Evolutionary conservation across 64 coral and sea anemone genomes (phyloP).

Genomic region (Platygyra sinensis): DNA sequence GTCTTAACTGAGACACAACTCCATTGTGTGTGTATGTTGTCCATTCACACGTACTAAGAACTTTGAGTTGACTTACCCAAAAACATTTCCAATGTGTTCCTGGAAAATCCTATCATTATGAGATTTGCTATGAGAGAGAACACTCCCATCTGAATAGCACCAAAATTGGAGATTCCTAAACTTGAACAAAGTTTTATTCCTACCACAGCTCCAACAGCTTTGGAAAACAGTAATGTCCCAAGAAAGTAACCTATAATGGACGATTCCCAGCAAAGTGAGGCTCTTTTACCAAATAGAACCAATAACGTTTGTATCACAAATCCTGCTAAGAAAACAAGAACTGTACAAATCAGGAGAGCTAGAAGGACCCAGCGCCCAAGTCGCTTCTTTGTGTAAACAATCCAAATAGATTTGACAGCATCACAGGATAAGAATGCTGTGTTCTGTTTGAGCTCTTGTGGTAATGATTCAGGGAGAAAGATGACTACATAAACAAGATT

Average conservation of each 20-base stretch:
- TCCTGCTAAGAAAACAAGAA: constrained; percentile 57
- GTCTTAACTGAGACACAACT: too few species aligned
- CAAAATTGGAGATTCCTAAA: constrained; percentile 72
- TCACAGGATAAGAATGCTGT: constrained; percentile 1
- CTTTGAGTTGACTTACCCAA: constrained; percentile 56
- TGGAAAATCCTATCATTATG: constrained; percentile 84
- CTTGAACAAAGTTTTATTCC: constrained; percentile 73
- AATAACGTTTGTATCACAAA: constrained; percentile 65
- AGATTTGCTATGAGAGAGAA: constrained; percentile 69
- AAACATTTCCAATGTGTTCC: constrained; percentile 88
- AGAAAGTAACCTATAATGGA: constrained; percentile 79
- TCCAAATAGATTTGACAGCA: constrained; percentile 59
- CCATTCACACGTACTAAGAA: background rate
- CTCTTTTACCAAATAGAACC: constrained; percentile 75
- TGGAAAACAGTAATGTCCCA: constrained; percentile 70
- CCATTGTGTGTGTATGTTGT: background rate
- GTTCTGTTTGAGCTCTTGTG: constrained; percentile 8
- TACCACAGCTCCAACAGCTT: constrained; percentile 84
- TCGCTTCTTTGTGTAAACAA: constrained; percentile 70
- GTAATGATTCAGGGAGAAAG: constrained; percentile 80
- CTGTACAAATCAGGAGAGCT: constrained; percentile 45
- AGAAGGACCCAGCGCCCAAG: constrained; percentile 78
- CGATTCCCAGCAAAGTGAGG: constrained; percentile 82
- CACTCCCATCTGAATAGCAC: constrained; percentile 72
- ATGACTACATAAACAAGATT: constrained; percentile 74